Evolutionary conservation across 2,888 invertebrate species (phyloP).

Genomic region (Trissolcus japonicus): DNA sequence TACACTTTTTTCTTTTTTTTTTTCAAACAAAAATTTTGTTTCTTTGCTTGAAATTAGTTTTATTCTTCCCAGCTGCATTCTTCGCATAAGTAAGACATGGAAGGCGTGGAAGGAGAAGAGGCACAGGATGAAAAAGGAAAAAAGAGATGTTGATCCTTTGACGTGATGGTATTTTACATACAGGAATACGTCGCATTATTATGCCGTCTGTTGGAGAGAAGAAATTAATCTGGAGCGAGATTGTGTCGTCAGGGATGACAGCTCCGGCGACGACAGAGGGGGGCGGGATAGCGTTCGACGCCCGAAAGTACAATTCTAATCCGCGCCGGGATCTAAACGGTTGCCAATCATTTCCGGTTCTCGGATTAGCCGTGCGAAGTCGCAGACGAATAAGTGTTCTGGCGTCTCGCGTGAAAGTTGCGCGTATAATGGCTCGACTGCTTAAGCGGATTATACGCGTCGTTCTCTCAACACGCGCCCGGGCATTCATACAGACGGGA

Average conservation of each 20-base stretch:
- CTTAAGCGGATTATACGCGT: constrained; percentile 72
- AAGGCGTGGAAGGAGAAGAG: too few relatives aligned
- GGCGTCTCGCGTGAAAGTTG: constrained; percentile 45
- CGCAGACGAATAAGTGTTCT: constrained; percentile 45
- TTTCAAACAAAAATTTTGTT: not conserved
- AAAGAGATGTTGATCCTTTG: constrained; percentile 33
- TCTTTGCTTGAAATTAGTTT: too few relatives aligned
- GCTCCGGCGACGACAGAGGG: constrained; percentile 43
- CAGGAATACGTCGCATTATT: constrained; percentile 40
- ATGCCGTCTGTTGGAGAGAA: constrained; percentile 15
- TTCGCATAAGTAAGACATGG: not conserved
- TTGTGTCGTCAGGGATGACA: constrained; percentile 72
- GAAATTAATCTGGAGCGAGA: constrained; percentile 61
- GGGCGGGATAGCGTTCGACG: constrained; percentile 51
- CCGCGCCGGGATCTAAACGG: constrained; percentile 74
- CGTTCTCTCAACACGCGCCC: constrained; percentile 59
- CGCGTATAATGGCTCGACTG: constrained; percentile 61
- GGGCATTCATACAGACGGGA: constrained; percentile 56
- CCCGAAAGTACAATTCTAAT: constrained; percentile 67
- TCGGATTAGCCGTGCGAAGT: constrained; percentile 73
- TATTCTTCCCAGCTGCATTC: not conserved
- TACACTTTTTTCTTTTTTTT: constrained; percentile 13
- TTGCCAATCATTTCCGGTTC: constrained; percentile 77
- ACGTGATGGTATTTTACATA: constrained; percentile 44
- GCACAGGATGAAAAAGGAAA: not conserved